phyloP scores from a whole-genome alignment of 2,888 invertebrate species.

The Tenthredo amoena region DNA sequence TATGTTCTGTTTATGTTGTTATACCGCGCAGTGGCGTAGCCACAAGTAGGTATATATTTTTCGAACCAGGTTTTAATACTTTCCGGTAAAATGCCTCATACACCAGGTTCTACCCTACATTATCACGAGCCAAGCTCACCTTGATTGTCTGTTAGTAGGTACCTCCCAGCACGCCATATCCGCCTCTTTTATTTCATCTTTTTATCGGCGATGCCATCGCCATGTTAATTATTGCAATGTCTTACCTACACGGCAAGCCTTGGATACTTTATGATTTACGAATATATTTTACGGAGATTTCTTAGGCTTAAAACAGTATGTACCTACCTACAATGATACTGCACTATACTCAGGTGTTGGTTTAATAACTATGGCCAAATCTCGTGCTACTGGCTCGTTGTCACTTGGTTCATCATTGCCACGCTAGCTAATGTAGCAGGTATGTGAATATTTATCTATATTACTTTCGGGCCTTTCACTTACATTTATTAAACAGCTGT shows the following conservation, averaged over 20 bases:
- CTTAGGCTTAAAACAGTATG: neutral
- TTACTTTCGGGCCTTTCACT: neutral
- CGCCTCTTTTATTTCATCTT: conserved; percentile 15
- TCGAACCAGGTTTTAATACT: neutral
- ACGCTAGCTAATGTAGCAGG: neutral
- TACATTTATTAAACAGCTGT: neutral
- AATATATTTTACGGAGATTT: neutral
- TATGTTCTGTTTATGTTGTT: conserved; percentile 67
- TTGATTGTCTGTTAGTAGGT: conserved; percentile 42
- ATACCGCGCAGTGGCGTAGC: conserved; percentile 47
- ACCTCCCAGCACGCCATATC: conserved; percentile 43
- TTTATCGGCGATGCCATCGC: conserved; percentile 49
- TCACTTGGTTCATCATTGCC: neutral
- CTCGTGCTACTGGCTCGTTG: conserved; percentile 36
- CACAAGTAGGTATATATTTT: neutral
- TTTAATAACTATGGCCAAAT: conserved; percentile 39
- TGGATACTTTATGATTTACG: neutral
- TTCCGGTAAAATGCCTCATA: neutral
- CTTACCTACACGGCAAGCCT: conserved; percentile 10
- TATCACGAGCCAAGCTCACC: conserved; percentile 38
- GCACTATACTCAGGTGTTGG: neutral
- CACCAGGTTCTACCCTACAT: conserved; percentile 33
- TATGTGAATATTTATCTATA: conserved; percentile 6
- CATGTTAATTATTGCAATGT: conserved; percentile 47
- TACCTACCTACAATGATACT: neutral